phyloP scores from a whole-genome alignment of 2,113 vertebrate genomes.

The Rhineura floridana region DNA sequence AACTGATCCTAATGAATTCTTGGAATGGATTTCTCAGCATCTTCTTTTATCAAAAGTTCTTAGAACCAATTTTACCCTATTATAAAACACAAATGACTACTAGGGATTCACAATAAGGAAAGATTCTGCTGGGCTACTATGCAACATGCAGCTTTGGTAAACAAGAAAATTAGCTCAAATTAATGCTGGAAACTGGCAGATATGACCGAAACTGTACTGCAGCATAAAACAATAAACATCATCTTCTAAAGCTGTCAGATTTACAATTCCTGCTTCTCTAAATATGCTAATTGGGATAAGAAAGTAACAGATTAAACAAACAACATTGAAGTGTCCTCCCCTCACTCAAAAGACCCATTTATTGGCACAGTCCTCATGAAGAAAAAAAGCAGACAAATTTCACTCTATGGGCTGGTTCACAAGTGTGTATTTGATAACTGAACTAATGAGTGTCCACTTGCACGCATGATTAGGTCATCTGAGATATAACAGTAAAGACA shows the following conservation, averaged over 20 bases:
- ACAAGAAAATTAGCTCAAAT: constrained; percentile 61
- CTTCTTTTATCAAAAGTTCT: constrained; percentile 39
- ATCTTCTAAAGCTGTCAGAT: constrained; percentile 60
- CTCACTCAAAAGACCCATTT: constrained; percentile 22
- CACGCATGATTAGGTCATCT: not conserved
- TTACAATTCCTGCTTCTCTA: constrained; percentile 58
- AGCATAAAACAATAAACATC: constrained; percentile 63
- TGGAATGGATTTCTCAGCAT: constrained; percentile 36
- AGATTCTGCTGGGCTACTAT: constrained; percentile 46
- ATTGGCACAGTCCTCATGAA: not conserved
- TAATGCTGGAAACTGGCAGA: constrained; percentile 61
- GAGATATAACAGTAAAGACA: not conserved
- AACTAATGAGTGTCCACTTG: not conserved
- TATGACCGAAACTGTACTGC: constrained; percentile 51
- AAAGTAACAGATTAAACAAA: constrained; percentile 64
- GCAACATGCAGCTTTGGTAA: constrained; percentile 44
- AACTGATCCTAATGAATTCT: constrained; percentile 8
- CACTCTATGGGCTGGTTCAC: not conserved
- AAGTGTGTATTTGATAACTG: not conserved
- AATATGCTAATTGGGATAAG: constrained; percentile 63
- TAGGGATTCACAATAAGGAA: constrained; percentile 49
- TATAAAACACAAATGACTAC: constrained; percentile 51
- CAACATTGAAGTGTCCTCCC: constrained; percentile 45
- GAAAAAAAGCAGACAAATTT: not conserved
- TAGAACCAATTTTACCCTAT: constrained; percentile 50